These are phyloP conservation scores for Trachelus tabidus DNA, from an alignment of 2,888 invertebrate genomes.

Conservation along the genomic window DNA sequence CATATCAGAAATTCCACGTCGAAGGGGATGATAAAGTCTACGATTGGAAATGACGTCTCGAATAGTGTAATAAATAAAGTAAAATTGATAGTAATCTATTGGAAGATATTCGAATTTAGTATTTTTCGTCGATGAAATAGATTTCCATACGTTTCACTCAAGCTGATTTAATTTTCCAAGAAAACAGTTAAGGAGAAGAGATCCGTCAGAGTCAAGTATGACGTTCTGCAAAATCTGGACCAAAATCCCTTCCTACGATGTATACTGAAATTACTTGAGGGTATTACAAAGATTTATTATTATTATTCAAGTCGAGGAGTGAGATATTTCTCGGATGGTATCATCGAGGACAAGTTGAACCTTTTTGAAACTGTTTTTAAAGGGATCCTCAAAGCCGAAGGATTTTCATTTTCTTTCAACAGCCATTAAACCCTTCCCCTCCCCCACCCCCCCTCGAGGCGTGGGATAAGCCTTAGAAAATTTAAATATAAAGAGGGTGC, in stretches of 20 bases:
- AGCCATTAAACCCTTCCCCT: background rate
- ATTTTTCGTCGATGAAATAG: background rate
- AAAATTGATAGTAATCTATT: background rate
- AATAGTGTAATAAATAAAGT: background rate
- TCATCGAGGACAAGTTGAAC: background rate
- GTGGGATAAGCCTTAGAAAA: background rate
- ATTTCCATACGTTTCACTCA: background rate
- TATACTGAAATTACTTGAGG: background rate
- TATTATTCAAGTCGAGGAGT: background rate
- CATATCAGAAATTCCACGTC: background rate
- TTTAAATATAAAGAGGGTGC: background rate
- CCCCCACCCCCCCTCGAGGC: fast-evolving
- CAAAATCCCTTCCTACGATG: background rate
- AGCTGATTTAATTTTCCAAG: background rate
- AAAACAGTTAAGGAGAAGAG: background rate
- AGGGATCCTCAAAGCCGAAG: background rate
- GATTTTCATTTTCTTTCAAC: background rate
- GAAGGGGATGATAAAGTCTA: background rate
- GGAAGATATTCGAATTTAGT: background rate
- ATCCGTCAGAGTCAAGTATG: background rate
- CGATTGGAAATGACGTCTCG: background rate
- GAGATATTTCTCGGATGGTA: background rate
- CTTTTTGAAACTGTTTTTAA: background rate
- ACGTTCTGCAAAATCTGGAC: background rate
- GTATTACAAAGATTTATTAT: background rate